Conservation (phyloP, 1,140 invertebrate genomes). For the Piezodorus guildinii region DNA sequence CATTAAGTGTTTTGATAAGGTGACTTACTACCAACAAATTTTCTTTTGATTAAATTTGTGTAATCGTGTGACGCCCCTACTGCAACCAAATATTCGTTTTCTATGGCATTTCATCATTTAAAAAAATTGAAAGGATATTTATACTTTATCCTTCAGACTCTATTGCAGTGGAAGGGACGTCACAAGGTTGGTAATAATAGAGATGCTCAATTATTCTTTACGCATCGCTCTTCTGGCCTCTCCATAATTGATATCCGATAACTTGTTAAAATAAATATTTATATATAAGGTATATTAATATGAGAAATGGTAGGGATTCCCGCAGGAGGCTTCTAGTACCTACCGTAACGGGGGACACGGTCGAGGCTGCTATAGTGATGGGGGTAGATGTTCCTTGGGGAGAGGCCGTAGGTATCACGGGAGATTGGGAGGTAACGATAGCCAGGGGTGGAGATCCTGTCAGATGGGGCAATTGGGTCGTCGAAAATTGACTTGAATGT, state of each 20-base stretch:
- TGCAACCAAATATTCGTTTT: no score
- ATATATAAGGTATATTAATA: background rate
- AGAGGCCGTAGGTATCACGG: constrained; percentile 76
- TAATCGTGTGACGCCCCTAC: no score
- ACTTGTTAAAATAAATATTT: background rate
- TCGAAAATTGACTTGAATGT: constrained; percentile 75
- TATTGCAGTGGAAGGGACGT: no score
- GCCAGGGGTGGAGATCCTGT: constrained; percentile 70
- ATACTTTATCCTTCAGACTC: no score
- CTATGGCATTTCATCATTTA: no score
- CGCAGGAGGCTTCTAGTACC: constrained; percentile 37
- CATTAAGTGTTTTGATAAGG: background rate
- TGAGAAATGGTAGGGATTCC: background rate
- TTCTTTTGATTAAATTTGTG: no score
- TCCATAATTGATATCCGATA: background rate
- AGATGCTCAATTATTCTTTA: no score
- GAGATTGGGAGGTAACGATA: constrained; percentile 81
- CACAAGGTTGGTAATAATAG: no score
- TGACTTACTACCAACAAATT: constrained; percentile 1
- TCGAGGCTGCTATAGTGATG: constrained; percentile 68
- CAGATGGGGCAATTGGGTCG: constrained; percentile 60
- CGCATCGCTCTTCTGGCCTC: no score
- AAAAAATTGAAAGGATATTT: no score
- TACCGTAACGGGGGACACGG: constrained; percentile 65
- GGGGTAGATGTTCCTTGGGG: constrained; percentile 70